A percentile compares a stretch with the other conserved stretches of the same genome.
Evolutionary conservation across 2,797 vertebrate species (phyloP).

Genomic region (Chrysocyon brachyurus): DNA sequence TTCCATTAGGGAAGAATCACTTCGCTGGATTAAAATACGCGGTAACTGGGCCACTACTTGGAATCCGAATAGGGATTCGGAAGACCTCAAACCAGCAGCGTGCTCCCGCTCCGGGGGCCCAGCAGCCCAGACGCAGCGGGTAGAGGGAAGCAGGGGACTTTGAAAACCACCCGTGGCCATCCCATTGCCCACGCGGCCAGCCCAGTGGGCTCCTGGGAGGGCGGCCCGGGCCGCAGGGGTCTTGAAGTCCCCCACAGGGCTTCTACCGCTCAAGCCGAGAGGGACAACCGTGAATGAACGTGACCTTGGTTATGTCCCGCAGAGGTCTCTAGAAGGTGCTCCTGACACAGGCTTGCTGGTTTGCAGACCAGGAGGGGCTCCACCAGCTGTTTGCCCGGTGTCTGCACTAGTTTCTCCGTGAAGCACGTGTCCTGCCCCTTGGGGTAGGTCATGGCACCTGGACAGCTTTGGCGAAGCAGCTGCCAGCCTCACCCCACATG

Average conservation of each 20-base stretch:
- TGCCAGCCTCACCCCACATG: not conserved
- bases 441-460: not conserved
- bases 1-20: not conserved
- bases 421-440: too few species aligned
- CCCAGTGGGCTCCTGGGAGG: not conserved
- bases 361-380: not conserved
- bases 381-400: not conserved
- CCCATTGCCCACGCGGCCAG: fast-evolving
- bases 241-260: not conserved
- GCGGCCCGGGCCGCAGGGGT: too few species aligned
- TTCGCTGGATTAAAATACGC: not conserved
- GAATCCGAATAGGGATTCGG: not conserved
- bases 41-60: not conserved
- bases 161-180: not conserved
- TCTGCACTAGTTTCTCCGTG: not conserved
- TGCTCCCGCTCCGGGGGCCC: not conserved
- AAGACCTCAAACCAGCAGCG: not conserved
- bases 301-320: not conserved
- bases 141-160: not conserved
- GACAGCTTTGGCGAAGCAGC: not conserved
- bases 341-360: too few species aligned
- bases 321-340: not conserved
- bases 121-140: fast-evolving
- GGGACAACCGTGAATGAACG: too few species aligned
- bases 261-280: not conserved